Percentiles rank a stretch among this genome's conserved stretches.
phyloP scores from a whole-genome alignment of 2,888 invertebrate species.

The Microctonus brassicae region DNA sequence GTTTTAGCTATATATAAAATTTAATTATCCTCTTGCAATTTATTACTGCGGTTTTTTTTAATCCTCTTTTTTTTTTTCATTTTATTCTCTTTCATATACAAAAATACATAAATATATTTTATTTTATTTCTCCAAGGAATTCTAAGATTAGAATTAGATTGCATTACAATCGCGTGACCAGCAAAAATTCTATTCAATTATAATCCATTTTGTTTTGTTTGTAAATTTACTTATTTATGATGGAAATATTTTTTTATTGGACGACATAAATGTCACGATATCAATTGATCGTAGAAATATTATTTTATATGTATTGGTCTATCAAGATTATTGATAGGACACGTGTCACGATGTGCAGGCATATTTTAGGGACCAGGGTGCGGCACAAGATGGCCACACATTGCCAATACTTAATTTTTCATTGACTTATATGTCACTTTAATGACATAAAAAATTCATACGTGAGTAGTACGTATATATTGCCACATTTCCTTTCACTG shows the following conservation, averaged over 20 bases:
- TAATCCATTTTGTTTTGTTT: background rate
- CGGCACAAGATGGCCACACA: constrained; percentile 66
- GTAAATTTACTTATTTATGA: background rate
- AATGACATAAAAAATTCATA: background rate
- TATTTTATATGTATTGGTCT: background rate
- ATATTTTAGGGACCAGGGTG: constrained; percentile 59
- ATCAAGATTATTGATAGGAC: constrained; percentile 32
- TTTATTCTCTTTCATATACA: background rate
- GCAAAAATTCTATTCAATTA: constrained; percentile 4
- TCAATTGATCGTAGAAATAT: background rate
- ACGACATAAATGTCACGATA: background rate
- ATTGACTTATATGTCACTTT: constrained; percentile 37
- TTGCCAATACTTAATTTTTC: constrained; percentile 1
- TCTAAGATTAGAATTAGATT: constrained; percentile 8
- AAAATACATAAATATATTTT: background rate
- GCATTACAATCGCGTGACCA: constrained; percentile 9
- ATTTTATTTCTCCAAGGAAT: background rate
- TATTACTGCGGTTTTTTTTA: background rate
- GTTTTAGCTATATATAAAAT: background rate
- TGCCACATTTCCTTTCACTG: background rate
- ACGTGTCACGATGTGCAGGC: constrained; percentile 44
- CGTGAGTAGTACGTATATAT: constrained; percentile 71
- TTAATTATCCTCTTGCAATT: background rate
- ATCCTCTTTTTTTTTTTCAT: background rate
- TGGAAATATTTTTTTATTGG: background rate